These are phyloP conservation scores for Dolichoris vasculosae DNA, from an alignment of 1,140 invertebrate genomes.

Conservation along the genomic window DNA sequence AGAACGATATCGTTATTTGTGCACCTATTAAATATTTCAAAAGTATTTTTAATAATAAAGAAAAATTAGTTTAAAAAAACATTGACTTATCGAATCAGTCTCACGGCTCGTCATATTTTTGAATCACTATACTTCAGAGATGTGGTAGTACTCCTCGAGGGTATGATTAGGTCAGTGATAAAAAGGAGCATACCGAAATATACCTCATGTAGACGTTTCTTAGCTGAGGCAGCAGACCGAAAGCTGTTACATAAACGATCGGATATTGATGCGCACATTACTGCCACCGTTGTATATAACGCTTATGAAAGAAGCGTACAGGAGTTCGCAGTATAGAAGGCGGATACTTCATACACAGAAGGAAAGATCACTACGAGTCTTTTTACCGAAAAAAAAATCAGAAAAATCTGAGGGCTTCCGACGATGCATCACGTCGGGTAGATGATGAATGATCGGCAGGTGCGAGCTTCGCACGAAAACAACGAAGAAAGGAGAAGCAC, in stretches of 20 bases:
- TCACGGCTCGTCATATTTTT: too few relatives aligned
- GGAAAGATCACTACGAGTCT: not conserved
- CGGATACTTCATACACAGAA: too few relatives aligned
- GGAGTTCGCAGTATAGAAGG: not conserved
- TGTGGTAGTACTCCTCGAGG: too few relatives aligned
- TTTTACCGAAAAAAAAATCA: not conserved
- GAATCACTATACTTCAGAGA: too few relatives aligned
- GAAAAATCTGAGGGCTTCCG: not conserved
- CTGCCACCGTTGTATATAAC: slow-evolving; percentile 58
- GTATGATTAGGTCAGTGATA: not conserved
- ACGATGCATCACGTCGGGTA: not conserved
- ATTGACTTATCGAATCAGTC: too few relatives aligned
- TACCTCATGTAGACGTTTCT: not conserved
- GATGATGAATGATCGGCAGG: slow-evolving; percentile 67
- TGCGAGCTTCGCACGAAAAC: slow-evolving; percentile 50
- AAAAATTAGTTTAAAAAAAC: too few relatives aligned
- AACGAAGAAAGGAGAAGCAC: slow-evolving; percentile 13
- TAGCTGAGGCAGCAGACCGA: not conserved
- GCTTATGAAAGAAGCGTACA: slow-evolving; percentile 5
- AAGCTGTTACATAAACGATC: slow-evolving; percentile 61
- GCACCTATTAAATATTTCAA: too few relatives aligned
- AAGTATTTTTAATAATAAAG: too few relatives aligned
- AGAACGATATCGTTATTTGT: too few relatives aligned
- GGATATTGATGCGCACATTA: slow-evolving; percentile 71
- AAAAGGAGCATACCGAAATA: not conserved